Percentiles rank a stretch among this genome's conserved stretches.
These are phyloP conservation scores for Lipotes vexillifer DNA, from an alignment of 2,113 vertebrate genomes.

Conservation along the genomic window DNA sequence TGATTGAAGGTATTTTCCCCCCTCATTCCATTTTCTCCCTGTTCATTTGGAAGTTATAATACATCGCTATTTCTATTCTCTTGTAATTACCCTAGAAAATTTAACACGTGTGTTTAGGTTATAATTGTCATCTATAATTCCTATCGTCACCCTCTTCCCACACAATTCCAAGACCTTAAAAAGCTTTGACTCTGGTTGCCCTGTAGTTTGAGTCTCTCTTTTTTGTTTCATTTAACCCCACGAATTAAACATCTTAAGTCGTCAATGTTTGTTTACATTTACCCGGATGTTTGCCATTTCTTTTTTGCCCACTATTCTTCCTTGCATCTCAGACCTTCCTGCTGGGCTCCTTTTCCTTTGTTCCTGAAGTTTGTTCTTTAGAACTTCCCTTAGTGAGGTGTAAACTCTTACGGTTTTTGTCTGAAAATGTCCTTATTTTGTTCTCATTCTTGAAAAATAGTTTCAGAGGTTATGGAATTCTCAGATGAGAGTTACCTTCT, in stretches of 20 bases:
- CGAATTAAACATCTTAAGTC: not conserved
- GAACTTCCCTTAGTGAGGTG: not conserved
- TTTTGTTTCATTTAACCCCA: not conserved
- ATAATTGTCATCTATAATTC: not conserved
- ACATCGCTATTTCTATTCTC: constrained; percentile 24
- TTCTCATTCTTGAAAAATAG: not conserved
- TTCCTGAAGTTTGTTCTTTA: not conserved
- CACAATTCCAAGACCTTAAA: not conserved
- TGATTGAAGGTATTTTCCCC: not conserved
- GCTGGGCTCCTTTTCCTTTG: not conserved
- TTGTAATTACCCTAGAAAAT: constrained; percentile 22
- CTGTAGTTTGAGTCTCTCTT: not conserved
- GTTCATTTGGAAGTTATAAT: constrained; percentile 1
- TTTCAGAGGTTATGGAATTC: not conserved
- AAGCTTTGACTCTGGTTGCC: not conserved
- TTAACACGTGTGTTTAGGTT: not conserved
- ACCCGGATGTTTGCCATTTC: not conserved
- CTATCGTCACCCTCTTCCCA: not conserved
- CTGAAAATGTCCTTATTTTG: constrained; percentile 35
- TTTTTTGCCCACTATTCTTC: not conserved
- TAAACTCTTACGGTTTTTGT: not conserved
- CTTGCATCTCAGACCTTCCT: not conserved
- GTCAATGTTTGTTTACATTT: not conserved
- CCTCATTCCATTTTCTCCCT: not conserved
- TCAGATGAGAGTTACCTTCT: not conserved